These are phyloP conservation scores for Apodemia hepburni DNA, from an alignment of 2,888 invertebrate genomes.

Conservation along the genomic window DNA sequence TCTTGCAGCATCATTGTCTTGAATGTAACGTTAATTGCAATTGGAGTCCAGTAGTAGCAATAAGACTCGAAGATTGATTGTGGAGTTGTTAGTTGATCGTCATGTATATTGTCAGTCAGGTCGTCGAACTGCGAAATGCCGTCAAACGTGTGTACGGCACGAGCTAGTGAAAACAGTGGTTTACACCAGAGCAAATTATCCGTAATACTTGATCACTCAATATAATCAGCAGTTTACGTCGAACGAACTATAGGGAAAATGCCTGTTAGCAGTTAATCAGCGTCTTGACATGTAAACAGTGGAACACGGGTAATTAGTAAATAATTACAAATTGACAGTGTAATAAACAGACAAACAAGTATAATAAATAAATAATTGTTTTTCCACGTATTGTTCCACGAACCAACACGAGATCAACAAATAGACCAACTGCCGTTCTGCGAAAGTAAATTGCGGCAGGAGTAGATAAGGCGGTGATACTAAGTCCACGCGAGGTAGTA, in stretches of 20 bases:
- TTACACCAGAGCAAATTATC: neutral
- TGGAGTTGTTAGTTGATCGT: neutral
- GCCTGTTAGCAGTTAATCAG: slow-evolving; percentile 1
- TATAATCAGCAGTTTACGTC: slow-evolving; percentile 11
- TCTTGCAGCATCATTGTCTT: neutral
- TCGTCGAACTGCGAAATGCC: slow-evolving; percentile 16
- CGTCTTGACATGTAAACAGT: slow-evolving; percentile 1
- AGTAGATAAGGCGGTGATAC: too few relatives aligned
- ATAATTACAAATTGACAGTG: neutral
- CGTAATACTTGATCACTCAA: neutral
- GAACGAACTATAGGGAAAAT: neutral
- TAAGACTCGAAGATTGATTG: slow-evolving; percentile 11
- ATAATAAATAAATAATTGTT: too few relatives aligned
- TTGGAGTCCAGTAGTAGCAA: neutral
- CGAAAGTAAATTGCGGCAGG: too few relatives aligned
- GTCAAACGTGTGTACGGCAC: slow-evolving; percentile 12
- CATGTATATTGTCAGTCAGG: slow-evolving; percentile 7
- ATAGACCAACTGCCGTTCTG: too few relatives aligned
- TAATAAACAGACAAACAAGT: too few relatives aligned
- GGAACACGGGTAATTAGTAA: neutral
- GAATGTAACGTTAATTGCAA: slow-evolving; percentile 9
- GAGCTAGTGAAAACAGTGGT: slow-evolving; percentile 7
- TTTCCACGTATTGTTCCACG: too few relatives aligned
- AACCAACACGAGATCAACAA: too few relatives aligned
- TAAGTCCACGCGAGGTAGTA: too few relatives aligned